These are phyloP conservation scores for Poecilobothrus nobilitatus DNA, from an alignment of 2,888 invertebrate species.

Conservation along the genomic window DNA sequence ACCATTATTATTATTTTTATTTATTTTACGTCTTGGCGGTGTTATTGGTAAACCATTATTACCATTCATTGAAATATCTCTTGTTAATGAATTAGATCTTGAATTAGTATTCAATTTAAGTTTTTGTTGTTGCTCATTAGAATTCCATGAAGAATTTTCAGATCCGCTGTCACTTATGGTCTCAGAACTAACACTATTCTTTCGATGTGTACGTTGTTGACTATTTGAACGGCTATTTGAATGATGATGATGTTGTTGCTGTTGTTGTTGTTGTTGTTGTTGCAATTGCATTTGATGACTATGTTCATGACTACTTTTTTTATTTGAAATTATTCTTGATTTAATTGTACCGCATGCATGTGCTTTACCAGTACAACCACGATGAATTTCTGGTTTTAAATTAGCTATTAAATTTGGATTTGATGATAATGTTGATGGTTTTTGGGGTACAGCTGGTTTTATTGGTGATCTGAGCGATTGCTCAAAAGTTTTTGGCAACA, in stretches of 20 bases:
- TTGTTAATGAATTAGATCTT: conserved; percentile 14
- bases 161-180: conserved; percentile 43
- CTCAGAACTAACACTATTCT: conserved; percentile 43
- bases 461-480: conserved; percentile 38
- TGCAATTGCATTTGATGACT: conserved; percentile 16
- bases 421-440: conserved; percentile 29
- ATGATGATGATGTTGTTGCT: neutral
- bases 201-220: conserved; percentile 28
- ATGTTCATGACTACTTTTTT: conserved; percentile 20
- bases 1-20: neutral
- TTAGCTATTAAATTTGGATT: conserved; percentile 33
- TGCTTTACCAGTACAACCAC: conserved; percentile 65
- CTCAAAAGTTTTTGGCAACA: conserved; percentile 40
- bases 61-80: conserved; percentile 14
- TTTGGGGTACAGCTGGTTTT: conserved; percentile 26
- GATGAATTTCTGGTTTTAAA: conserved; percentile 48
- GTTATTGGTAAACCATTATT: conserved; percentile 6
- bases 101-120: conserved; percentile 20
- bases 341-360: conserved; percentile 58
- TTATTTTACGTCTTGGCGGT: conserved; percentile 17
- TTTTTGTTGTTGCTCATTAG: conserved; percentile 24
- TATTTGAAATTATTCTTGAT: conserved; percentile 26
- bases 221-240: conserved; percentile 14
- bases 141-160: conserved; percentile 36
- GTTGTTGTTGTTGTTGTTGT: conserved; percentile 4